Evolutionary conservation across 92 coral and sea anemone genomes (phyloP), one percentile per base, ranked within the genome.

Genomic region (Siderastrea siderea): DNA sequence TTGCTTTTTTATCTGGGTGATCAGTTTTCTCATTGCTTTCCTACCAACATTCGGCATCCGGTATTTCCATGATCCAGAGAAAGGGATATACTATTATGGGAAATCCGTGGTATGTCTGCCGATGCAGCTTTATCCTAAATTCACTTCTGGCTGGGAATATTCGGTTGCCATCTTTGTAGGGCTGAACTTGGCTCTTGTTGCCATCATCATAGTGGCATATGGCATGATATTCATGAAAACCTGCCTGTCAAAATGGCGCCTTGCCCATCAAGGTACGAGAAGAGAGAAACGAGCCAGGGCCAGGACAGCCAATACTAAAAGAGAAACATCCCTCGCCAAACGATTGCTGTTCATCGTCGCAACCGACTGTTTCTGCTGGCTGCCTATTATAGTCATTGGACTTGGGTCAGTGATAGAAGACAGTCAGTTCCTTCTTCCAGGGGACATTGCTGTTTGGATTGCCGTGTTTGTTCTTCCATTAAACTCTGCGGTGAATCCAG

Each of bases 401-500:
- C 74, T 94, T 5, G 85, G 94, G 64, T 92, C 99, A 7, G 65
- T 96, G 5, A 66, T 86, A 43, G 99, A 95, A 15, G 46, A 52
- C 17, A 16, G 43, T 53, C 57, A 53, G 6, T 77, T 90, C 81
- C 78, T 84, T 26, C 88, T 93, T 3, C 94, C 90, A 14, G 96
- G 96, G 3, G 93, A 84, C 17, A 93, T 92, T 3, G 91, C 94
- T 67, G 99, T 93, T 19, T 96, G 99, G 99, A 90, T 94, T 2
- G 97, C 99, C 3, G 99, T 96, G 76, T 96, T 96, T 84, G 97
- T 94, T 1, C 82, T 96, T 11, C 99, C 99, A 4, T 62, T 96
- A 9, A 96, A 96, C 94, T 90, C 96, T 15, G 92, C 97, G 43
- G 74, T 96, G 54, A 96, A 96, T 61, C 99, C 99, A 3, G 51